Evolutionary conservation across 2,888 invertebrate genomes (phyloP), one percentile per base, ranked within the genome.

Genomic region (Quadroppia sp.): DNA sequence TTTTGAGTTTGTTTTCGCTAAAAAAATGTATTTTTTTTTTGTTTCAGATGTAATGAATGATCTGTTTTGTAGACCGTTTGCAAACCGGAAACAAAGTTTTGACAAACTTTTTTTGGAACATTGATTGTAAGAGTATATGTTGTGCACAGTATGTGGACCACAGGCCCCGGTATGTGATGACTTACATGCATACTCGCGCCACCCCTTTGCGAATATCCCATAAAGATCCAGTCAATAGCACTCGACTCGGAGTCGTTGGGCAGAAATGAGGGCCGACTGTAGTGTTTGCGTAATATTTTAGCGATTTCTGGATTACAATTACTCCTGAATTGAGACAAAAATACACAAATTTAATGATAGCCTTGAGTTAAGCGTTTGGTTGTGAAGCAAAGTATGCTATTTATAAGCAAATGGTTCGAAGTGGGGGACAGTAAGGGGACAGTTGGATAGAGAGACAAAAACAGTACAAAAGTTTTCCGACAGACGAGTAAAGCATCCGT

Each of bases 211-310:
- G 81, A 79, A 80, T 90, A 92, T 59, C 94, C 94, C 86, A 94
- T 89, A 82, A 95, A 92, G 78, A 94, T 89, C 85, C 93, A 94
- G 83, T 94, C 94, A 69, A 91, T 89, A 50, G 89, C 88, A 71
- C 93, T 90, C 80, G 89, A 88, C 83, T 94, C 94, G n/a, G 92
- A 90, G 83, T 92, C 91, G 75, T 88, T 86, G 1, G 94, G 94
- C 77, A 95, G 84, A 83, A 95, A 94, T 79, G 90, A 88, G 36
- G 94, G 94, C 74, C 89, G 85, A 48, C 87, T 86, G 82, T 94
- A 94, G 81, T 89, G 88, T 80, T 88, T 85, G 74, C 91, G 86
- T 80, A 94, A 87, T 80, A 87, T 86, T 17, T 87, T 84, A 77
- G 91, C 83, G 48, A 94, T 87, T 70, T 87, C 87, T n/a, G 89